Percentiles rank a stretch among this genome's conserved stretches.
Evolutionary conservation across 1,140 invertebrate genomes (phyloP).

Genomic region (Scylla paramamosain): DNA sequence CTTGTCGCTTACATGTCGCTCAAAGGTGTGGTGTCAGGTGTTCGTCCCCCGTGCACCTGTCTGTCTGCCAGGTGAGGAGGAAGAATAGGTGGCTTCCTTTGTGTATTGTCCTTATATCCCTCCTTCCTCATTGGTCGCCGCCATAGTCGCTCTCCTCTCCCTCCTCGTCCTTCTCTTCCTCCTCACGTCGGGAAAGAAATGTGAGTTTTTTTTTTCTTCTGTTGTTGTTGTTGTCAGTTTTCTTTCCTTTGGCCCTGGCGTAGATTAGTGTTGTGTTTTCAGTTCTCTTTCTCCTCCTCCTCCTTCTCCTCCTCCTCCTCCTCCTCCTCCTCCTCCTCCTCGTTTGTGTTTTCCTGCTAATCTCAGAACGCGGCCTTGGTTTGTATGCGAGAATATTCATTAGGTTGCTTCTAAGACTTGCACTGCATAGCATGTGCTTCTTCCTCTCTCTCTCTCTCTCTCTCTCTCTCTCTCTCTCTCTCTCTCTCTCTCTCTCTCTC

Average conservation of each 20-base stretch:
- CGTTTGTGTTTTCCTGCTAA: not conserved
- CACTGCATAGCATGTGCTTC: too few species aligned
- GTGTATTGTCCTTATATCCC: too few species aligned
- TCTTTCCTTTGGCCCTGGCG: too few species aligned
- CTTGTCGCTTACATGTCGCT: not conserved
- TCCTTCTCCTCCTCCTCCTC: not conserved
- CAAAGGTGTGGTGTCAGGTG: not conserved
- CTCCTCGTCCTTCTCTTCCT: not conserved
- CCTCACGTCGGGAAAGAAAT: not conserved
- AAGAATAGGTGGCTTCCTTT: too few species aligned
- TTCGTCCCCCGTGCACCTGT: not conserved
- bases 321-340: not conserved
- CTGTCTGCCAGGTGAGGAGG: too few species aligned
- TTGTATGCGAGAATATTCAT: not conserved
- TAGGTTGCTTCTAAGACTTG: not conserved
- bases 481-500: not conserved
- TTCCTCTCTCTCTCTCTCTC: not conserved
- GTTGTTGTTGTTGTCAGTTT: not conserved
- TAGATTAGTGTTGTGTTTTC: not conserved
- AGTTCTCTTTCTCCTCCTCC: not conserved
- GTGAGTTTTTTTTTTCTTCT: not conserved
- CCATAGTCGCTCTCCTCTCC: not conserved
- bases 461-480: slow-evolving; percentile 15
- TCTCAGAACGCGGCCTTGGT: not conserved
- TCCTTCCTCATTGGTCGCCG: too few species aligned